A percentile compares a stretch with the other conserved stretches of the same genome.
Evolutionary conservation across 1,140 invertebrate species (phyloP).

Genomic region (Brachionus asplanchnoidis): DNA sequence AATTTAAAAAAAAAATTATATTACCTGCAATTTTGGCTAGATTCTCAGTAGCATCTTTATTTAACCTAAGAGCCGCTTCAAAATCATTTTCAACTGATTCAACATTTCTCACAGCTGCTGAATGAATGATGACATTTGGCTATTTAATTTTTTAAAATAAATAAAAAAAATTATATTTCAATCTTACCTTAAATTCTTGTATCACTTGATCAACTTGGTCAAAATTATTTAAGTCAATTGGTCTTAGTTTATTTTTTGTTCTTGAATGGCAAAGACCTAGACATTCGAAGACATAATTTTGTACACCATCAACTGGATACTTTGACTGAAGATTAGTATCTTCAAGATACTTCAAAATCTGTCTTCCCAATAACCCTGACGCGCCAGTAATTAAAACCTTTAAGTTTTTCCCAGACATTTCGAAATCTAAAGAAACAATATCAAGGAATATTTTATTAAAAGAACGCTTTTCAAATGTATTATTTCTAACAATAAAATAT

Average conservation of each 20-base stretch:
- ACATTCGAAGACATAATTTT: not conserved
- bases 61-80: constrained; percentile 55
- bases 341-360: constrained; percentile 52
- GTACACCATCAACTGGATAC: not conserved
- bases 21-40: constrained; percentile 57
- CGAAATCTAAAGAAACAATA: not conserved
- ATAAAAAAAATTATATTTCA: not conserved
- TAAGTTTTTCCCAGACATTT: not conserved
- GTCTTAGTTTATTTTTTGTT: not conserved
- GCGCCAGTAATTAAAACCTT: constrained; percentile 59
- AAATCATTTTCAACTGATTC: constrained; percentile 60
- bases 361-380: constrained; percentile 60
- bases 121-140: constrained; percentile 60
- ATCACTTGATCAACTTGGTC: not conserved
- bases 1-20: not conserved
- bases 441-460: not conserved
- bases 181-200: constrained; percentile 32
- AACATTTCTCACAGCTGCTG: constrained; percentile 60
- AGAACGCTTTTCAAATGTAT: not conserved
- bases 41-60: constrained; percentile 56
- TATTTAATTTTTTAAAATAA: constrained; percentile 44
- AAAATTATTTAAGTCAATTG: constrained; percentile 9
- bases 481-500: not conserved
- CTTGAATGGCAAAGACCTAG: constrained; percentile 20
- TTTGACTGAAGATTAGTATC: constrained; percentile 43